A percentile compares a stretch with the other conserved stretches of the same genome.
These are phyloP conservation scores for Sandelia bainsii DNA, from an alignment of 2,797 vertebrate genomes.

Conservation along the genomic window DNA sequence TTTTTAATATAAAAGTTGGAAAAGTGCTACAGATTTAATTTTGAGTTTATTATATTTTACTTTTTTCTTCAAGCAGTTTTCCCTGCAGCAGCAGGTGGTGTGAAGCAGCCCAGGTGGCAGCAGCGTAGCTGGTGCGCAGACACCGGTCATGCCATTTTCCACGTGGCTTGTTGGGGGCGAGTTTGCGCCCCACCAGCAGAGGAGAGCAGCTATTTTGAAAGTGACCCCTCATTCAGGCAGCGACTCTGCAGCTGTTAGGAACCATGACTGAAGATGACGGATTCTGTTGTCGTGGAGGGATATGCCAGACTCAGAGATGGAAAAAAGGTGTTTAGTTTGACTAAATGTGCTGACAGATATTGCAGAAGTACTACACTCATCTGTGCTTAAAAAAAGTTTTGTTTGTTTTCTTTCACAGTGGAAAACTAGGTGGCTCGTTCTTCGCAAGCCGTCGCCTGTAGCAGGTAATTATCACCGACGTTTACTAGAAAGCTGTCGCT, in stretches of 20 bases:
- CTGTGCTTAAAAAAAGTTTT: slow-evolving; percentile 20
- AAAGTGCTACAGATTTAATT: too few species aligned
- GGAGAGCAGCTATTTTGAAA: slow-evolving; percentile 91
- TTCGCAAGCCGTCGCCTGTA: slow-evolving; percentile 96
- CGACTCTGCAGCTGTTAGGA: slow-evolving; percentile 90
- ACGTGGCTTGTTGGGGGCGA: slow-evolving; percentile 53
- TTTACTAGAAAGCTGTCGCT: not conserved
- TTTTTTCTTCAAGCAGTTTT: not conserved
- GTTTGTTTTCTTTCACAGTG: slow-evolving; percentile 84
- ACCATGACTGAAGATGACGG: slow-evolving; percentile 99
- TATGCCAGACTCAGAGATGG: slow-evolving; percentile 95
- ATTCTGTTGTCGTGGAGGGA: slow-evolving; percentile 98
- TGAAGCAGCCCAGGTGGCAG: slow-evolving; percentile 53
- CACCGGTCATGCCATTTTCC: slow-evolving; percentile 59
- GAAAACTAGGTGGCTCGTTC: slow-evolving; percentile 94
- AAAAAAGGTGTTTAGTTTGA: slow-evolving; percentile 88
- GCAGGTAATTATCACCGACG: slow-evolving; percentile 85
- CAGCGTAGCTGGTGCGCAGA: not conserved
- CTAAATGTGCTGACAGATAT: slow-evolving; percentile 9
- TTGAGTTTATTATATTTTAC: too few species aligned
- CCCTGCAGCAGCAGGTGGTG: slow-evolving; percentile 42
- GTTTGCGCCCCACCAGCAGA: slow-evolving; percentile 58
- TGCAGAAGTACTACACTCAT: not conserved
- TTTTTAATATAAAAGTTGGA: too few species aligned
- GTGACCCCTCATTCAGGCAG: slow-evolving; percentile 88